These are phyloP conservation scores for Acipenser oxyrinchus DNA, from an alignment of 2,797 vertebrate genomes.

Conservation along the genomic window DNA sequence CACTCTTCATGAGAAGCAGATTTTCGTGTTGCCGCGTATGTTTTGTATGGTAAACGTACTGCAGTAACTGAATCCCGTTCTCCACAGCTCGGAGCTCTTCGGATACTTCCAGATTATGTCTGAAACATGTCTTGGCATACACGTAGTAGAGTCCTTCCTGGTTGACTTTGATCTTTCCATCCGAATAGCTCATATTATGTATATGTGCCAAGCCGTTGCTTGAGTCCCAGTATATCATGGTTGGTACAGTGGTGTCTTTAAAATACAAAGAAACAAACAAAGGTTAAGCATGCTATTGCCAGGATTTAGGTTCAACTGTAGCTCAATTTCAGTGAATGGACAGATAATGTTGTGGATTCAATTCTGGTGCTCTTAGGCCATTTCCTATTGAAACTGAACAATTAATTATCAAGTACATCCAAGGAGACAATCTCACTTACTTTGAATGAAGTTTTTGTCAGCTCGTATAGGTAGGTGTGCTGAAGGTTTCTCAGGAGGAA, in stretches of 20 bases:
- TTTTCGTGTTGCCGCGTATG: slow-evolving; percentile 46
- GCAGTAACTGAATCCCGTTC: slow-evolving; percentile 77
- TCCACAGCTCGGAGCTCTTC: slow-evolving; percentile 38
- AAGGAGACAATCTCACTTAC: slow-evolving; percentile 33
- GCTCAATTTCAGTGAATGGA: too few relatives aligned
- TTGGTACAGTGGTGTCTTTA: slow-evolving; percentile 37
- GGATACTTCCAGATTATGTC: slow-evolving; percentile 55
- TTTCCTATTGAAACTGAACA: too few relatives aligned
- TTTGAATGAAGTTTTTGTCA: slow-evolving; percentile 33
- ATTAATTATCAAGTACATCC: too few relatives aligned
- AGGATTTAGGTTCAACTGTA: not conserved
- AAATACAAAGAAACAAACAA: slow-evolving; percentile 8
- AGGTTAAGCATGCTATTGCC: not conserved
- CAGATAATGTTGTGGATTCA: too few relatives aligned
- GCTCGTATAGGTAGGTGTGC: slow-evolving; percentile 52
- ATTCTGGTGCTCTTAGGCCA: too few relatives aligned
- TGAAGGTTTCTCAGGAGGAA: slow-evolving; percentile 44
- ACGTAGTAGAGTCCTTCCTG: slow-evolving; percentile 89
- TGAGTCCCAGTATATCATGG: slow-evolving; percentile 75
- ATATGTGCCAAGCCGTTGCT: slow-evolving; percentile 65
- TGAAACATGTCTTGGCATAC: slow-evolving; percentile 91
- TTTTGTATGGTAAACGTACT: slow-evolving; percentile 79
- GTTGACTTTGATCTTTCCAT: slow-evolving; percentile 73
- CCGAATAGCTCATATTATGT: slow-evolving; percentile 69
- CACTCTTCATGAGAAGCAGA: slow-evolving; percentile 76